These are phyloP conservation scores for Agrochola lota DNA, from an alignment of 2,888 invertebrate genomes.

Conservation along the genomic window DNA sequence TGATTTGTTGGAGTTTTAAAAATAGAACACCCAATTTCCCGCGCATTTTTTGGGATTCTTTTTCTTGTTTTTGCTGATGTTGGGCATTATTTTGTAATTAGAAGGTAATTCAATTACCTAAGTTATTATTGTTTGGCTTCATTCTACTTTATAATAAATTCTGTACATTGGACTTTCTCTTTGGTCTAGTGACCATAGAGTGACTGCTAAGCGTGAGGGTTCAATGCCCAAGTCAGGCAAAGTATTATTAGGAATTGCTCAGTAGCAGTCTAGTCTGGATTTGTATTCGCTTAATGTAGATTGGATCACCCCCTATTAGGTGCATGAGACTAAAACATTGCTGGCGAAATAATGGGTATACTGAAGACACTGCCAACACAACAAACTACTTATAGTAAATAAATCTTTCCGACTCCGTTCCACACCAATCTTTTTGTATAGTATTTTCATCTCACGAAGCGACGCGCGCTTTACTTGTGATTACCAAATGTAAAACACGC, in stretches of 20 bases:
- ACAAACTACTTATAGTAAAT: too few relatives aligned
- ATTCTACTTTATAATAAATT: not conserved
- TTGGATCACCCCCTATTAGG: not conserved
- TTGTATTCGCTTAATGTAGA: not conserved
- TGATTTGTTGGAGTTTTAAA: conserved; percentile 50
- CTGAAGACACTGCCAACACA: not conserved
- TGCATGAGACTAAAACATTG: not conserved
- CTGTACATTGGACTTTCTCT: not conserved
- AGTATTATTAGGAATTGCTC: not conserved
- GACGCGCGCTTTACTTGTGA: too few relatives aligned
- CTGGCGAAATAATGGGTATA: not conserved
- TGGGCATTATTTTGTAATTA: not conserved
- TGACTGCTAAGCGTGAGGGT: not conserved
- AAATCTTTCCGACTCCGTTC: not conserved
- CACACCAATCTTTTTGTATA: not conserved
- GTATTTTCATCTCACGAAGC: too few relatives aligned
- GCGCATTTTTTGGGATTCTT: conserved; percentile 20
- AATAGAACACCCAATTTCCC: conserved; percentile 38
- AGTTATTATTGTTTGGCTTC: not conserved
- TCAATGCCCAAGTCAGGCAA: not conserved
- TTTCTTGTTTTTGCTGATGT: conserved; percentile 9
- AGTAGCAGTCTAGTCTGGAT: not conserved
- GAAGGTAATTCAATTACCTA: not conserved
- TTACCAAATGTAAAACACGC: too few relatives aligned
- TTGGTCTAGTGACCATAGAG: not conserved